A percentile compares a stretch with the other conserved stretches of the same genome.
phyloP scores from a whole-genome alignment of 1,140 invertebrate species.

The Steinernema khuongi region DNA sequence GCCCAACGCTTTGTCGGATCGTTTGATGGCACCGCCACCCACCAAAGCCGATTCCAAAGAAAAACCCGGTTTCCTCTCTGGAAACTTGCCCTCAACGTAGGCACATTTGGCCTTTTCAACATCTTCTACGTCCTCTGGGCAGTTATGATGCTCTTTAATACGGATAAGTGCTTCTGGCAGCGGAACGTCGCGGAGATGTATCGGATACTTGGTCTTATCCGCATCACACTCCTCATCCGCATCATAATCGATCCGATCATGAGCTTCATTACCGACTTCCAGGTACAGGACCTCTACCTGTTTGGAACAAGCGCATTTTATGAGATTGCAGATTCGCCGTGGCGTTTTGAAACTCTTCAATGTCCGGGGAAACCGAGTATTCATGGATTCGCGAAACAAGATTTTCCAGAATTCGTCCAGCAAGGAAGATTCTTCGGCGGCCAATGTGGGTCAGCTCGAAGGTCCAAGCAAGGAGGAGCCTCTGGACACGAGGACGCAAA shows the following conservation, averaged over 20 bases:
- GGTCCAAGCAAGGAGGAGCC: too few relatives aligned
- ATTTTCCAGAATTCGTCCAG: not conserved
- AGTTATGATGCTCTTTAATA: constrained; percentile 25
- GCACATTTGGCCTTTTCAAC: constrained; percentile 48
- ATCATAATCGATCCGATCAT: constrained; percentile 36
- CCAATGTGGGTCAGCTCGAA: too few relatives aligned
- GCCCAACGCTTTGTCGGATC: constrained; percentile 40
- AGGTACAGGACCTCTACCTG: too few relatives aligned
- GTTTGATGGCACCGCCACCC: constrained; percentile 26
- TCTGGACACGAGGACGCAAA: too few relatives aligned
- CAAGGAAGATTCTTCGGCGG: not conserved
- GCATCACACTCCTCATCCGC: constrained; percentile 24
- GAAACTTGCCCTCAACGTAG: constrained; percentile 49
- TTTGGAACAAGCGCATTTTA: too few relatives aligned
- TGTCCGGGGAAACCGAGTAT: not conserved
- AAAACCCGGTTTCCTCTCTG: constrained; percentile 45
- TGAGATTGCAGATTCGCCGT: not conserved
- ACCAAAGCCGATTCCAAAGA: not conserved
- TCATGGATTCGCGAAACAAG: not conserved
- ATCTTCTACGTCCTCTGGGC: constrained; percentile 50
- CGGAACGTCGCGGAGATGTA: constrained; percentile 35
- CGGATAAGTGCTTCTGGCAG: constrained; percentile 31
- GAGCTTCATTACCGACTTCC: constrained; percentile 34
- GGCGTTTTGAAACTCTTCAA: not conserved
- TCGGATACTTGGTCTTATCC: constrained; percentile 24